These are phyloP conservation scores for Bombus soroeensis DNA, from an alignment of 1,140 invertebrate species.

Conservation along the genomic window DNA sequence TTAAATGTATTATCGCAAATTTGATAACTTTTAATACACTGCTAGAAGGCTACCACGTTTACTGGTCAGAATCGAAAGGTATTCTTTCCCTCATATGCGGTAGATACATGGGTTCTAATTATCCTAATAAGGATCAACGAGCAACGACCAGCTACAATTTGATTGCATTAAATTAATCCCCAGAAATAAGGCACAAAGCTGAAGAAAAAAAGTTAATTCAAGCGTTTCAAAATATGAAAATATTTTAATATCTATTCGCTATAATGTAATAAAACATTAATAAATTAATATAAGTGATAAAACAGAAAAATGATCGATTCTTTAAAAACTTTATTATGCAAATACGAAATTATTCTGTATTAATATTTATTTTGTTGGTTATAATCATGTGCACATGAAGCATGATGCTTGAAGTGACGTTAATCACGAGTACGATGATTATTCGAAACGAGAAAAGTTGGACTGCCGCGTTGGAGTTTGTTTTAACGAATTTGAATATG, in stretches of 20 bases:
- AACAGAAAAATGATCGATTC: neutral
- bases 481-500: neutral
- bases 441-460: neutral
- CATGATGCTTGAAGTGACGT: neutral
- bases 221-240: neutral
- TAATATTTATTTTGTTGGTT: too few relatives aligned
- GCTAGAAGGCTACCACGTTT: too few relatives aligned
- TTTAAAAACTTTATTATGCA: neutral
- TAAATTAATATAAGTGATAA: too few relatives aligned
- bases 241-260: neutral
- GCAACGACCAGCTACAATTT: neutral
- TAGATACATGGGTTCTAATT: neutral
- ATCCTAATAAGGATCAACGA: neutral
- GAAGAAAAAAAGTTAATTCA: neutral
- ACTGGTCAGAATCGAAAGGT: too few relatives aligned
- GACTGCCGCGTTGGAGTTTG: neutral
- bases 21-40: too few relatives aligned
- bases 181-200: neutral
- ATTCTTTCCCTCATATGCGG: too few relatives aligned
- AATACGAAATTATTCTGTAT: neutral
- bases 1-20: neutral
- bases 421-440: constrained; percentile 1
- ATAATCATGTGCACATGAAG: neutral
- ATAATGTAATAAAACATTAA: too few relatives aligned
- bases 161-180: neutral